A percentile compares a stretch with the other conserved stretches of the same genome.
These are phyloP conservation scores for Bombus huntii DNA, from an alignment of 1,140 invertebrate species.

Conservation along the genomic window DNA sequence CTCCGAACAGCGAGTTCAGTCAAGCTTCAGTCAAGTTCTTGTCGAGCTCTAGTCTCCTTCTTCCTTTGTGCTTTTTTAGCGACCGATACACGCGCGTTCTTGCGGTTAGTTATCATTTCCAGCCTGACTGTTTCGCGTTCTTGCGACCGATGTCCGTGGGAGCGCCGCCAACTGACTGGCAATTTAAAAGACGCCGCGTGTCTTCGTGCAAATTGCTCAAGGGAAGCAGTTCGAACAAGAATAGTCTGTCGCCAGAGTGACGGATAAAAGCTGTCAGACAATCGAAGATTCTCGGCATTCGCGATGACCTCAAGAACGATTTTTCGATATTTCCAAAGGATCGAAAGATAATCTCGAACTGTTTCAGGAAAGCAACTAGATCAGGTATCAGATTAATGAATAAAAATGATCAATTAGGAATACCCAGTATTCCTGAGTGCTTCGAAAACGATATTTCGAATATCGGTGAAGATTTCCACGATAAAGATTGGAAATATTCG, in stretches of 20 bases:
- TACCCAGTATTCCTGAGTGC: too few species aligned
- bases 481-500: background rate
- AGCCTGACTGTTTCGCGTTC: background rate
- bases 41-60: background rate
- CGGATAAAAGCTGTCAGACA: background rate
- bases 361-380: too few species aligned
- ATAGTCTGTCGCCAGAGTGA: background rate
- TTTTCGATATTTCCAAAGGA: too few species aligned
- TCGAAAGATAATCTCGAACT: too few species aligned
- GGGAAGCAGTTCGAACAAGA: too few species aligned
- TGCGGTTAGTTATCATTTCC: background rate
- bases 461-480: background rate
- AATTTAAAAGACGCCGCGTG: conserved; percentile 9
- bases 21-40: too few species aligned
- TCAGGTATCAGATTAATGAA: background rate
- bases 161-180: background rate
- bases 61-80: too few species aligned
- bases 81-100: background rate
- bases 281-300: background rate
- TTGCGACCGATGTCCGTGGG: conserved; percentile 2
- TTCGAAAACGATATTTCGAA: background rate
- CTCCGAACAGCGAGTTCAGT: background rate
- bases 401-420: background rate
- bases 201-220: background rate
- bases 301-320: background rate